Evolutionary conservation across 2,888 invertebrate species (phyloP), one percentile per base, ranked within the genome.

Genomic region (Pediacus dermestoides): DNA sequence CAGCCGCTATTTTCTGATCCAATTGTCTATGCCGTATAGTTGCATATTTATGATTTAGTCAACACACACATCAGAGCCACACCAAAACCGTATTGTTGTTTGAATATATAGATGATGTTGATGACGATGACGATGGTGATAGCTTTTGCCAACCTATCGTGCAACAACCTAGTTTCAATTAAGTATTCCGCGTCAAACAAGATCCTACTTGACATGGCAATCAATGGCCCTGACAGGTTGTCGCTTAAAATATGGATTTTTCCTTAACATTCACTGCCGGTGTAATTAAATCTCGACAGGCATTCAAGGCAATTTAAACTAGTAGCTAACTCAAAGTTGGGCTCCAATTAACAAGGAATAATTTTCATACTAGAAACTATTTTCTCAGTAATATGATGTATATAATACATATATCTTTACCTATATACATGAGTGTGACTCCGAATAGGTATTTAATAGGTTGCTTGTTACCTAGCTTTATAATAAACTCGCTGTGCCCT

Each of bases 41-140:
- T 52, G 54, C 54, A 55, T 56, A 57, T 55, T 57, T 55, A 55
- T 55, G 55, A 55, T 50, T 50, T 44, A 45, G 46, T 30, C 16
- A 26, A 15, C 33, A 31, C 36, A 18, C 8, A 18, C 6, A 18
- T 6, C 8, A 4, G 6, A 8, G 18, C 18, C 18, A 18, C 8
- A 8, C 18, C n/a, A n/a, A n/a, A n/a, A n/a, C n/a, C n/a, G n/a
- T n/a, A n/a, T n/a, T n/a, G n/a, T n/a, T n/a, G n/a, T n/a, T n/a
- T n/a, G n/a, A 18, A 18, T 18, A 18, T 18, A 18, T 8, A 18
- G 6, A 18, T 23, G 23, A n/a, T 23, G 23, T 23, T n/a, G 18
- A 18, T 18, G 18, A 4, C 6, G 8, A 18, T 6, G 8, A 4
- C 18, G 18, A n/a, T 23, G 23, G 10, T 23, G 4, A 23, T 23